Conservation (phyloP, 2,797 vertebrate genomes). For the Coendou prehensilis region DNA sequence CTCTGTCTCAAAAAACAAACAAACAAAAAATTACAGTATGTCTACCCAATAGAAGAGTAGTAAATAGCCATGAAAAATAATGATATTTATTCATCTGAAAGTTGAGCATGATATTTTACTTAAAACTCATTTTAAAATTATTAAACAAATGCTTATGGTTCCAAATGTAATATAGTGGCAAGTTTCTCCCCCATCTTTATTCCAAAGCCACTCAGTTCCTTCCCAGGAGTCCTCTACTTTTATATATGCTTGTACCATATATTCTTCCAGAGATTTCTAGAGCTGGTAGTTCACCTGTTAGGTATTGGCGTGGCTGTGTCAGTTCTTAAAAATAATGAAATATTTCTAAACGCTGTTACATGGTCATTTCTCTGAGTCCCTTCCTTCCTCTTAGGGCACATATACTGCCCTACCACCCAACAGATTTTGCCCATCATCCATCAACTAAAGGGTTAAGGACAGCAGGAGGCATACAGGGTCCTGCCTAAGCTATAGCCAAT, state of each 20-base stretch:
- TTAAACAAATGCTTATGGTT: not conserved
- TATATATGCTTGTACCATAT: not conserved
- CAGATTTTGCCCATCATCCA: not conserved
- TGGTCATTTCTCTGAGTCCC: not conserved
- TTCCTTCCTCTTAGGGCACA: not conserved
- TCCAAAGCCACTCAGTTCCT: not conserved
- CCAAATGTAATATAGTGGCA: not conserved
- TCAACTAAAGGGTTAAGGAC: not conserved
- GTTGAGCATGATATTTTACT: slow-evolving; percentile 21
- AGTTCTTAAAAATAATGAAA: slow-evolving; percentile 35
- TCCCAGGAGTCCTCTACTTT: not conserved
- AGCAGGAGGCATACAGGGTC: not conserved
- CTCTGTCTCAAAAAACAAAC: not conserved
- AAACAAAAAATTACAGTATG: not conserved
- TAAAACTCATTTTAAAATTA: not conserved
- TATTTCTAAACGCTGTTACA: not conserved
- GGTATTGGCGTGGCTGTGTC: not conserved
- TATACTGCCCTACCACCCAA: not conserved
- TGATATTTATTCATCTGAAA: slow-evolving; percentile 33
- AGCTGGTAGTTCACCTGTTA: not conserved
- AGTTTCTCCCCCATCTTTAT: not conserved
- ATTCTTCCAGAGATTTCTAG: not conserved
- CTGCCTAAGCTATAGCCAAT: not conserved
- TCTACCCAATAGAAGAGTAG: not conserved
- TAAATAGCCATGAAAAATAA: not conserved